Evolutionary conservation across 2,797 vertebrate genomes (phyloP), one percentile per base, ranked within the genome.

Genomic region (Peromyscus melanophrys): DNA sequence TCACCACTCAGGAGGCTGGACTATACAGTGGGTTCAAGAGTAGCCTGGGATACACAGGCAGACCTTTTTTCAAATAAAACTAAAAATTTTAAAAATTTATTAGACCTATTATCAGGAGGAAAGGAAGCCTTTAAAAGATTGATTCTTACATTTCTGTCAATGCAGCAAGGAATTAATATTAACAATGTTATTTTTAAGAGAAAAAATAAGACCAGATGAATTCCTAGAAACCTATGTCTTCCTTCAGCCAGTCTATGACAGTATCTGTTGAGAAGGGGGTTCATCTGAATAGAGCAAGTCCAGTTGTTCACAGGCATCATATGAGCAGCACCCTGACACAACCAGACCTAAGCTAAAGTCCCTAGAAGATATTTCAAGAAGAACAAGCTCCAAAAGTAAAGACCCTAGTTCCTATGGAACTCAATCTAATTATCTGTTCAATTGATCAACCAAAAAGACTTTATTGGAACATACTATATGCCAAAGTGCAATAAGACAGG

Each of bases 141-240:
- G 43, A 88, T 59, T 81, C 57, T 75, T 75, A 71, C 1, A 87
- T 76, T 55, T 21, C 61, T 84, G 37, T 84, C 59, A 92, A 91
- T 40, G 25, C 34, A 76, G 46, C 19, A 61, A 49, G 63, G 75
- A 77, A 43, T 40, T 83, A 61, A n/a, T n/a, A 63, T 77, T 87
- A 55, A 31, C 12, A 78, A 63, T 13, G 27, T 23, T 93, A 37
- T 71, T 82, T 96, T 86, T 78, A 87, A 95, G 16, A 75, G 16
- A 57, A 25, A 90, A 73, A 52, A 40, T n/a, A 55, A 89, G 61
- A 77, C 34, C 55, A 81, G 49, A 94, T 81, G 17, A 57, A 21
- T 57, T 63, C 27, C 43, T 69, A 85, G 59, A 78, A 73, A 31
- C 25, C 25, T 43, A 4, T 57, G 6, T 57, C 27, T 46, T 92